These are phyloP conservation scores for Pangasianodon gigas DNA, from an alignment of 2,113 vertebrate genomes.

Conservation along the genomic window DNA sequence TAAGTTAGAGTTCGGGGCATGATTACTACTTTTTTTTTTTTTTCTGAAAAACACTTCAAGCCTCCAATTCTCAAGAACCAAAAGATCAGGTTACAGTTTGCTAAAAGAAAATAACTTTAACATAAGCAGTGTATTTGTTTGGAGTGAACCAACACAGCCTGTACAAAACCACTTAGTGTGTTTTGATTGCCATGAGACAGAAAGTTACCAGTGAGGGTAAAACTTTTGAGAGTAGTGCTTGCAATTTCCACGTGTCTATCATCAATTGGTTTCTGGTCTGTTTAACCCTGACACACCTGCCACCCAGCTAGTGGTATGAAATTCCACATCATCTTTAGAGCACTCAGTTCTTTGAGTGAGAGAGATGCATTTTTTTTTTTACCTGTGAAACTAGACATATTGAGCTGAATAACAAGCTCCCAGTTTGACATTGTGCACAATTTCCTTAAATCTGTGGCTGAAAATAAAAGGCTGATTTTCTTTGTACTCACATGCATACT, in stretches of 20 bases:
- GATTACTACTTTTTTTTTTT: not conserved
- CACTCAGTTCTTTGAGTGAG: not conserved
- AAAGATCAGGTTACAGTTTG: not conserved
- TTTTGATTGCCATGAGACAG: not conserved
- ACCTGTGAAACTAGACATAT: not conserved
- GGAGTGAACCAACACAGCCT: not conserved
- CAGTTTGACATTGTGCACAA: not conserved
- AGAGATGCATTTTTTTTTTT: not conserved
- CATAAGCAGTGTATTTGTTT: not conserved
- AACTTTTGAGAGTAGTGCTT: not conserved
- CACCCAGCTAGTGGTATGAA: not conserved
- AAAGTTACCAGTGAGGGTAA: not conserved
- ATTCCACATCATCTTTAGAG: not conserved
- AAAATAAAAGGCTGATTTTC: not conserved
- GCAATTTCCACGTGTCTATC: not conserved
- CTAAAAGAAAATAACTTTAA: not conserved
- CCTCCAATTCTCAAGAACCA: not conserved
- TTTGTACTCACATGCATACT: too few relatives aligned
- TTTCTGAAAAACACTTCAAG: not conserved
- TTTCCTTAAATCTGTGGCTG: not conserved
- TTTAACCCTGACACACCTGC: slow-evolving; percentile 6
- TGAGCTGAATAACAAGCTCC: not conserved
- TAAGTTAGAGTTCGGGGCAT: not conserved
- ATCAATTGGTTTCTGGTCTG: not conserved
- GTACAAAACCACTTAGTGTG: not conserved